Evolutionary conservation across 2,888 invertebrate genomes (phyloP).

Genomic region (Pyrochroa serraticornis): DNA sequence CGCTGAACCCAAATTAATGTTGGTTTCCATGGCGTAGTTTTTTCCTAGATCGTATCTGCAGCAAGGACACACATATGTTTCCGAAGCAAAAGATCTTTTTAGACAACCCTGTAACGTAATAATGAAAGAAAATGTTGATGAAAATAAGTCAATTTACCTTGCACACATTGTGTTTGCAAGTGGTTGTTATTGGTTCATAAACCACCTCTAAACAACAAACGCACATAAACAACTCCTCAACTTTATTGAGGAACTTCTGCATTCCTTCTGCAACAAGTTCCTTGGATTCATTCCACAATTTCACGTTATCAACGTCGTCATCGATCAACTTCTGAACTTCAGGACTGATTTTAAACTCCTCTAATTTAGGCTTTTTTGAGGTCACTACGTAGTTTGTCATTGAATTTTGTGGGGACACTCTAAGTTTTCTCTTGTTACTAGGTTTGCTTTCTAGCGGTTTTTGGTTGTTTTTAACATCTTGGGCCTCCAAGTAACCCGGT

Average conservation of each 20-base stretch:
- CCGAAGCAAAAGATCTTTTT: conserved; percentile 69
- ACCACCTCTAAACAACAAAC: conserved; percentile 80
- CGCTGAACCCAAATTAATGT: conserved; percentile 63
- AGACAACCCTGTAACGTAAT: conserved; percentile 60
- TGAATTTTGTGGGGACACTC: conserved; percentile 14
- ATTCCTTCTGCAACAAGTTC: conserved; percentile 60
- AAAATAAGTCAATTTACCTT: conserved; percentile 58
- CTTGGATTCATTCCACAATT: conserved; percentile 72
- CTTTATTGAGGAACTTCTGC: conserved; percentile 67
- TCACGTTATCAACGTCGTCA: conserved; percentile 67
- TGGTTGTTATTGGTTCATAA: conserved; percentile 72
- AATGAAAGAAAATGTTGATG: conserved; percentile 1
- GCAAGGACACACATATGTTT: conserved; percentile 69
- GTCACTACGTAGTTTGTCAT: conserved; percentile 42
- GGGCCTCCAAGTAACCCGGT: conserved; percentile 72
- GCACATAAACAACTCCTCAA: conserved; percentile 74
- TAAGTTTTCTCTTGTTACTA: conserved; percentile 34
- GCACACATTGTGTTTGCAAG: conserved; percentile 79
- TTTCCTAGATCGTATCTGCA: conserved; percentile 70
- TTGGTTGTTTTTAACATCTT: conserved; percentile 61
- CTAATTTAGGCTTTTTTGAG: conserved; percentile 55
- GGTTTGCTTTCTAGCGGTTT: conserved; percentile 41
- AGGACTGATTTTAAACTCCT: conserved; percentile 47
- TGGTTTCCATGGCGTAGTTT: conserved; percentile 61
- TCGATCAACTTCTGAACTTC: conserved; percentile 58